These are phyloP conservation scores for Esox masquinongy DNA, from an alignment of 2,797 vertebrate species.

Conservation along the genomic window DNA sequence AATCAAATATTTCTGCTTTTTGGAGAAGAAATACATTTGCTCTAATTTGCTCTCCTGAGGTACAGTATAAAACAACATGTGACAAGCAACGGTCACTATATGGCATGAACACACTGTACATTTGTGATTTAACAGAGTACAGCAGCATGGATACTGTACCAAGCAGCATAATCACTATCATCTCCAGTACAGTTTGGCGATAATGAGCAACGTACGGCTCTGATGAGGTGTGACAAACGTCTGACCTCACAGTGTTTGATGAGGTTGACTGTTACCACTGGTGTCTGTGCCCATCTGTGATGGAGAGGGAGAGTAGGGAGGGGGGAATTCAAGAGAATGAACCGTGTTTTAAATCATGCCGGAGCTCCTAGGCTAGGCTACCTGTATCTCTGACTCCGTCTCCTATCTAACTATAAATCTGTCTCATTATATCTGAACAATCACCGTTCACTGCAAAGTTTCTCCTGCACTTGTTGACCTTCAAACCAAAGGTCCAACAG, in stretches of 20 bases:
- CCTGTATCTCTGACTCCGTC: not conserved
- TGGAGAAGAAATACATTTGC: not conserved
- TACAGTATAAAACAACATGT: not conserved
- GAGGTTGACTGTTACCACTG: slow-evolving; percentile 1
- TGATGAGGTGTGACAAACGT: not conserved
- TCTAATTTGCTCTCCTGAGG: not conserved
- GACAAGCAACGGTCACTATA: no score
- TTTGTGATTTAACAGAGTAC: not conserved
- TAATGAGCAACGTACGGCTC: not conserved
- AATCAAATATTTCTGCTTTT: not conserved
- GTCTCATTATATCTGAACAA: not conserved
- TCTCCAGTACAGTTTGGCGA: not conserved
- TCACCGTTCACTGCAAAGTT: not conserved
- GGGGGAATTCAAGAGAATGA: not conserved
- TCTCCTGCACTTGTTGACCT: not conserved
- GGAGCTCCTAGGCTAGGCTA: not conserved
- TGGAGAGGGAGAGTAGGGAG: not conserved
- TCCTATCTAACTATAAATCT: not conserved
- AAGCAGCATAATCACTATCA: not conserved
- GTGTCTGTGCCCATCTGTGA: not conserved
- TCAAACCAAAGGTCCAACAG: not conserved
- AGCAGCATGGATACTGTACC: not conserved
- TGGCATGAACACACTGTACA: no score
- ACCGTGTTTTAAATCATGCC: not conserved
- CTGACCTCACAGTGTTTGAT: slow-evolving; percentile 3